Evolutionary conservation across 1,140 invertebrate species (phyloP), one percentile per base, ranked within the genome.

Genomic region (Chironomus striatipennis): DNA sequence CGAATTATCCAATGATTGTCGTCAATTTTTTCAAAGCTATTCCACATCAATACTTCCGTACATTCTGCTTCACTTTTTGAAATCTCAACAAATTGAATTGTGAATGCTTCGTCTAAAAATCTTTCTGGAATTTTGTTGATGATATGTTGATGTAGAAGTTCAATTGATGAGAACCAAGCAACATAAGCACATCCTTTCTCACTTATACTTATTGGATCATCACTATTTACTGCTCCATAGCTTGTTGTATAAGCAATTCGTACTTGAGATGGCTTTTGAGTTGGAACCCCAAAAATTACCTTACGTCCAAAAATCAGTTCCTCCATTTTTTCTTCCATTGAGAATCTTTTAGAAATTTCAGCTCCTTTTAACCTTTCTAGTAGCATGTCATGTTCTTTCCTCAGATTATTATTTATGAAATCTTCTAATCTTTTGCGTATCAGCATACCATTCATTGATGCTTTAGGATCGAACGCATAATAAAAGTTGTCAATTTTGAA

Each of bases 391-490:
- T 17, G 21, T 70, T 24, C 21, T 1, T 70, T 70, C 7, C 7
- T 70, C 6, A 70, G 18, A 20, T 12, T 17, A 34, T n/a, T 10
- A 18, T 73, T 73, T 12, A 42, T 42, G 3, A 42, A 42, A 18
- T 73, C 72, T 42, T 73, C 24, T 10, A 73, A 12, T 42, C 65
- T 9, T 7, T 72, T 75, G 4, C 65, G 65, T 12, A 6, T 43
- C n/a, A 43, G 75, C 47, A 79, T 75, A 7, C 81, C 80, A n/a
- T 75, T 70, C 15, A 80, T 78, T 18, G 79, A 75, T 10, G 78
- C 77, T 76, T 77, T 79, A 2, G 82, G 78, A 78, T 83, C 82
- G 72, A 81, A 83, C 0, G 80, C 24, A 73, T 80, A 83, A 72
- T 76, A 81, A 3, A 77, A 64, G 1, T 76, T 75, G 12, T 78